Conservation (phyloP, 2,113 vertebrate species). For the human (Homo sapiens) region GRCh38 chrX:78752501-78753000, state of each 20-base stretch:
- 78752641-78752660: conserved; percentile 27
- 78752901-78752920: conserved; percentile 15
- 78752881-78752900: not conserved
- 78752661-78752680: not conserved
- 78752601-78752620: conserved; percentile 41
- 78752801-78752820: conserved; percentile 44
- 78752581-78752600: conserved; percentile 55
- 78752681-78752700: not conserved
- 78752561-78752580: conserved; percentile 15
- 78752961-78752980: not conserved
- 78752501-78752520: conserved; percentile 49
- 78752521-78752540: conserved; percentile 38
- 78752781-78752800: conserved; percentile 27
- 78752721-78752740: not conserved
- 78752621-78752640: conserved; percentile 11
- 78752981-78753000: conserved; percentile 57
- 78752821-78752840: conserved; percentile 3
- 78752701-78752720: not conserved
- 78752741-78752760: conserved; percentile 6
- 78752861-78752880: not conserved
- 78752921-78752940: not conserved
- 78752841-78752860: not conserved
- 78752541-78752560: conserved; percentile 41
- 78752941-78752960: not conserved
- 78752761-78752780: conserved; percentile 21